phyloP scores from a whole-genome alignment of 2,113 vertebrate species.

The Puma concolor region DNA sequence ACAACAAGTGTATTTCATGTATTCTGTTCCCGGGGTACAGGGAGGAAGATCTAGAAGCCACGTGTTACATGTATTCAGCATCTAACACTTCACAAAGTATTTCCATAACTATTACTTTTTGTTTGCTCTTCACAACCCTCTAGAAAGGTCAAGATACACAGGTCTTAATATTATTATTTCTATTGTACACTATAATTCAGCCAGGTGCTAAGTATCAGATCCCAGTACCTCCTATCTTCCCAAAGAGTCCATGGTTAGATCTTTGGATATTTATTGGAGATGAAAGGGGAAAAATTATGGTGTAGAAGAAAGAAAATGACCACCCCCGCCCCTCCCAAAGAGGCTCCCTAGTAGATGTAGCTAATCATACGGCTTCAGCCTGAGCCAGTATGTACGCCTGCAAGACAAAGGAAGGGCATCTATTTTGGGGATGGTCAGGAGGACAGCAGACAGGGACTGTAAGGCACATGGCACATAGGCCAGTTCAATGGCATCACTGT shows the following conservation, averaged over 20 bases:
- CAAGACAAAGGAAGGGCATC: background rate
- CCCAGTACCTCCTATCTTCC: background rate
- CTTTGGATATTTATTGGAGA: background rate
- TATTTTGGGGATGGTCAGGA: background rate
- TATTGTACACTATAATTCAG: background rate
- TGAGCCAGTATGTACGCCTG: background rate
- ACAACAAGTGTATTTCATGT: background rate
- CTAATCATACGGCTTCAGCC: background rate
- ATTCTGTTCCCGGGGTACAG: background rate
- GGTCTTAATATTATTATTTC: background rate
- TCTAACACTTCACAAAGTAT: slow-evolving; percentile 15
- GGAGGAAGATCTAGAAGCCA: background rate
- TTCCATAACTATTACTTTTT: background rate
- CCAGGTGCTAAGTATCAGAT: background rate
- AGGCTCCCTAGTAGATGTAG: background rate
- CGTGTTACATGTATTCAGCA: background rate
- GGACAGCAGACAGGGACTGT: background rate
- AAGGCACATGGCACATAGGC: background rate
- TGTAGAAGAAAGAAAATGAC: background rate
- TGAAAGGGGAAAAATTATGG: background rate
- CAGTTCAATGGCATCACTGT: background rate
- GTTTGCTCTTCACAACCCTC: background rate
- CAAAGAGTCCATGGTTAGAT: background rate
- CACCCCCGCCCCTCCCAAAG: background rate
- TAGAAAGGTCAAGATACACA: background rate